phyloP scores from a whole-genome alignment of 2,113 vertebrate species.

The Rhinoptilus africanus region DNA sequence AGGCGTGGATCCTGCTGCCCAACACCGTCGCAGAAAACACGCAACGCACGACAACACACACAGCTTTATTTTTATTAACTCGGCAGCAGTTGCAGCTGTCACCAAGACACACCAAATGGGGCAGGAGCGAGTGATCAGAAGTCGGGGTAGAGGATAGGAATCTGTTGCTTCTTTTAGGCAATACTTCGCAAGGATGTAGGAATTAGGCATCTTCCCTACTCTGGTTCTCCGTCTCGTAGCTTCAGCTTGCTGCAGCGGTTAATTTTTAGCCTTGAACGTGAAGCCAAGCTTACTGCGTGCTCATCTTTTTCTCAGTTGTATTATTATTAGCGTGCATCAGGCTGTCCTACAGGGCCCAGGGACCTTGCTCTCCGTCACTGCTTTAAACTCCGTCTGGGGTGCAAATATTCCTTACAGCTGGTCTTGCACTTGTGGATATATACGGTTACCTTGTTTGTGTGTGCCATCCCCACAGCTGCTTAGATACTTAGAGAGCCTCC shows the following conservation, averaged over 20 bases:
- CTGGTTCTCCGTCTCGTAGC: background rate
- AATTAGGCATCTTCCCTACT: fast-evolving
- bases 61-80: background rate
- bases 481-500: background rate
- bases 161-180: background rate
- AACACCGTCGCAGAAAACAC: background rate
- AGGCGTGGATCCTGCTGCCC: background rate
- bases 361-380: fast-evolving
- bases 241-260: background rate
- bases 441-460: background rate
- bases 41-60: background rate
- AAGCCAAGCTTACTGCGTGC: background rate
- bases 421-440: background rate
- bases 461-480: background rate
- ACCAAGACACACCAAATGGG: background rate
- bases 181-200: background rate
- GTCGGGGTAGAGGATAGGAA: background rate
- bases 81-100: background rate
- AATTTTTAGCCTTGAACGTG: background rate
- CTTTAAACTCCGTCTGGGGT: background rate
- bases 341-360: background rate
- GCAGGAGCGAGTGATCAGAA: background rate
- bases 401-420: background rate
- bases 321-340: fast-evolving
- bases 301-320: fast-evolving